Conservation (phyloP, 1,140 invertebrate genomes). For the Vanessa atalanta region DNA sequence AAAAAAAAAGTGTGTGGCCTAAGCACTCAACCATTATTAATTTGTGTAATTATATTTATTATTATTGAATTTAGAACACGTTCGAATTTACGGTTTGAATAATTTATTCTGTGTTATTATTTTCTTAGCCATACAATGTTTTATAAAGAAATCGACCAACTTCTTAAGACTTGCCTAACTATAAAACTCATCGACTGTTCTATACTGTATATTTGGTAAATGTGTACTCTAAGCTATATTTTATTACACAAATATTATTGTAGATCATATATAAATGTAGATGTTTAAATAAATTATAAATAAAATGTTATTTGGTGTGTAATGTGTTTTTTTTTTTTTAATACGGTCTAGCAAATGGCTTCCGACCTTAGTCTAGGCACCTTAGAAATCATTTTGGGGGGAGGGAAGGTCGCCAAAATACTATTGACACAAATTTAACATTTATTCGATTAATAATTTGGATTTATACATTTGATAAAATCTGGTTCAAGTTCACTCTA, state of each 20-base stretch:
- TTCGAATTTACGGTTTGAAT: not conserved
- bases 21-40: too few relatives aligned
- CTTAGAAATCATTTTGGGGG: too few relatives aligned
- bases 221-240: constrained; percentile 3
- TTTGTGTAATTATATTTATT: too few relatives aligned
- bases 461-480: too few relatives aligned
- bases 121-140: not conserved
- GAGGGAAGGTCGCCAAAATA: too few relatives aligned
- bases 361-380: too few relatives aligned
- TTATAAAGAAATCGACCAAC: constrained; percentile 8
- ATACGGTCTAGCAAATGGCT: not conserved
- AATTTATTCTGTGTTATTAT: not conserved
- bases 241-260: constrained; percentile 1
- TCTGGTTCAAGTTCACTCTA: too few relatives aligned
- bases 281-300: not conserved
- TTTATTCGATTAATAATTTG: too few relatives aligned
- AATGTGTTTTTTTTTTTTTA: not conserved
- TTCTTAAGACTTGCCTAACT: constrained; percentile 21
- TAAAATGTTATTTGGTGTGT: constrained; percentile 6
- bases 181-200: constrained; percentile 6
- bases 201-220: constrained; percentile 17
- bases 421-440: too few relatives aligned
- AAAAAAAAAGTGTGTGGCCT: too few relatives aligned
- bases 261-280: not conserved
- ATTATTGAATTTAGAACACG: too few relatives aligned